Percentiles rank a stretch among this genome's conserved stretches.
Conservation (phyloP, 2,888 invertebrate genomes). For the Anodontia alba region DNA sequence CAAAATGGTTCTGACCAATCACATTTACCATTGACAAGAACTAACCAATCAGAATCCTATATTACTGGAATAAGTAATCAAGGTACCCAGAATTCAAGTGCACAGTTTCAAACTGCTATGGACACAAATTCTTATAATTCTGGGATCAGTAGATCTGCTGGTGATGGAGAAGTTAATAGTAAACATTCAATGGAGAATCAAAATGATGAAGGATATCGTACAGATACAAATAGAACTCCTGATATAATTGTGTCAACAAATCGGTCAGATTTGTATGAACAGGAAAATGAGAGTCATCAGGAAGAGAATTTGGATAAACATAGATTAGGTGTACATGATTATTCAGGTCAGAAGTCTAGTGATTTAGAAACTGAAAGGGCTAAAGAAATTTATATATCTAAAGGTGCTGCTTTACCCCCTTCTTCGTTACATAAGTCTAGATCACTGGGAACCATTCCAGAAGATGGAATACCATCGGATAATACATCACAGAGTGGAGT, state of each 20-base stretch:
- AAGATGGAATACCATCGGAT: slow-evolving; percentile 70
- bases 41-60: slow-evolving; percentile 41
- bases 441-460: slow-evolving; percentile 74
- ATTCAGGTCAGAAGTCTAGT: slow-evolving; percentile 27
- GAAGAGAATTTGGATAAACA: slow-evolving; percentile 7
- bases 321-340: slow-evolving; percentile 30
- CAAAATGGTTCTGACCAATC: slow-evolving; percentile 1
- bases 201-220: slow-evolving; percentile 58
- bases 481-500: slow-evolving; percentile 67
- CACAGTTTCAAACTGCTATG: slow-evolving; percentile 44
- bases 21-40: slow-evolving; percentile 24
- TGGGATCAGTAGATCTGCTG: neutral
- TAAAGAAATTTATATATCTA: slow-evolving; percentile 76
- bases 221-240: slow-evolving; percentile 38
- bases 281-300: neutral
- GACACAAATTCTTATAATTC: slow-evolving; percentile 1
- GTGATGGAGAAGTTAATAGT: neutral
- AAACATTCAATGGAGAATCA: slow-evolving; percentile 34
- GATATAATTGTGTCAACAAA: slow-evolving; percentile 18
- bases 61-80: slow-evolving; percentile 45
- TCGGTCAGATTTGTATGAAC: neutral
- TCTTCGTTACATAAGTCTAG: slow-evolving; percentile 66
- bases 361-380: slow-evolving; percentile 66
- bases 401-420: slow-evolving; percentile 69
- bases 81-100: slow-evolving; percentile 28